These are phyloP conservation scores for Lydus trimaculatus DNA, from an alignment of 2,888 invertebrate genomes.

Conservation along the genomic window DNA sequence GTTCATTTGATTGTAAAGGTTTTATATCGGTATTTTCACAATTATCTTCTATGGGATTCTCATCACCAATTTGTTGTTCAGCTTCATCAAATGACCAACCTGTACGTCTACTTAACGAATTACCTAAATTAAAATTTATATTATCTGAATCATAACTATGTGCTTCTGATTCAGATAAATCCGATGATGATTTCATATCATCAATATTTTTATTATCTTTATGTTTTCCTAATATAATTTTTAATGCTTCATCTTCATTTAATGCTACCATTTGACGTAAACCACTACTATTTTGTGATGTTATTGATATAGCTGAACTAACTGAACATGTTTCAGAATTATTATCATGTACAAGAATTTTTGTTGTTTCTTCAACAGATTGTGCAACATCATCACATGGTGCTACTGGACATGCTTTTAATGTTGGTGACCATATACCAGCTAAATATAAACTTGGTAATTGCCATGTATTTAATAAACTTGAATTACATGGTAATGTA, in stretches of 20 bases:
- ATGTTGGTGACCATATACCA: conserved; percentile 84
- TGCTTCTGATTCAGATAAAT: conserved; percentile 37
- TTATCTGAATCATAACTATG: conserved; percentile 36
- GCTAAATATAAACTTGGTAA: conserved; percentile 82
- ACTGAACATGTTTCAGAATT: conserved; percentile 56
- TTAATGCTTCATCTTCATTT: conserved; percentile 76
- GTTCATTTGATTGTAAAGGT: conserved; percentile 18
- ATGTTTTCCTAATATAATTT: conserved; percentile 70
- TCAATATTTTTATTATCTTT: conserved; percentile 31
- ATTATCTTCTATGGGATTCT: conserved; percentile 11
- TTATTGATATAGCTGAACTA: conserved; percentile 57
- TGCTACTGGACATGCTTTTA: conserved; percentile 76
- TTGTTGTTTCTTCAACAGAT: conserved; percentile 47
- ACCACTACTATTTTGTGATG: conserved; percentile 61
- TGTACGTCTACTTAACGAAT: conserved; percentile 70
- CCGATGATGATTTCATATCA: conserved; percentile 32
- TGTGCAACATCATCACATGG: conserved; percentile 82
- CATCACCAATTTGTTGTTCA: conserved; percentile 30
- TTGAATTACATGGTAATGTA: conserved; percentile 82
- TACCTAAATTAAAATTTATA: conserved; percentile 62
- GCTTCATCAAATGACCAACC: conserved; percentile 68
- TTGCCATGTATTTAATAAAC: conserved; percentile 89
- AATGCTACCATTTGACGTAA: conserved; percentile 65
- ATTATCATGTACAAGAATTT: conserved; percentile 38
- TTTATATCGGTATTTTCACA: conserved; percentile 12